These are phyloP conservation scores for Mythimna vitellina DNA, from an alignment of 2,888 invertebrate genomes.

Conservation along the genomic window DNA sequence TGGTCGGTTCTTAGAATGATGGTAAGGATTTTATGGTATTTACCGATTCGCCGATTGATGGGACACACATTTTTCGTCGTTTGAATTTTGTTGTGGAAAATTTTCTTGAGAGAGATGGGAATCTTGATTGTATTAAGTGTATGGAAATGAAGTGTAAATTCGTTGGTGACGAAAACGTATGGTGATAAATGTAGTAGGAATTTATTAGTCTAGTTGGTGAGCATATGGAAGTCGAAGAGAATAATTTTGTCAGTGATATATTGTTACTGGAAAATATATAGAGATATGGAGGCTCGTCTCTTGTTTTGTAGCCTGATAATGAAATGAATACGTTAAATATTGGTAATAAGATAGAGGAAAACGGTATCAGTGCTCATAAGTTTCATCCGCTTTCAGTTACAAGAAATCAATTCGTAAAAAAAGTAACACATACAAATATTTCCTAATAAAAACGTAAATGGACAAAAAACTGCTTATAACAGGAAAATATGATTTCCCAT, in stretches of 20 bases:
- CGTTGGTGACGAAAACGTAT: neutral
- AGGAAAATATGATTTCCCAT: constrained; percentile 83
- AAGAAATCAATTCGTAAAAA: constrained; percentile 16
- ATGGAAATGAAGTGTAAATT: constrained; percentile 5
- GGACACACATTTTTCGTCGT: constrained; percentile 73
- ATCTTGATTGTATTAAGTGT: constrained; percentile 19
- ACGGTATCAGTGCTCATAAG: neutral
- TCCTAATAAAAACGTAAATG: constrained; percentile 67
- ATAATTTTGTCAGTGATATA: neutral
- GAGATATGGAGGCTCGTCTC: neutral
- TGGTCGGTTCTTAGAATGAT: constrained; percentile 89
- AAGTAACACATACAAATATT: constrained; percentile 48
- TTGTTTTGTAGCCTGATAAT: no score
- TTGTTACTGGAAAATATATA: no score
- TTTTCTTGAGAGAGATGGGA: constrained; percentile 35
- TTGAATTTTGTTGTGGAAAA: constrained; percentile 59
- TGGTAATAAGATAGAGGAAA: neutral
- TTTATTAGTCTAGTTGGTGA: neutral
- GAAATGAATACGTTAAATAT: neutral
- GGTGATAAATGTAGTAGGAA: neutral
- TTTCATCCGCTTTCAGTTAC: neutral
- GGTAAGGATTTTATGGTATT: constrained; percentile 85
- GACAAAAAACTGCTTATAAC: constrained; percentile 67
- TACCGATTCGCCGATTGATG: constrained; percentile 82
- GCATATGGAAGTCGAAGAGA: neutral